Conservation (phyloP, 2,113 vertebrate genomes). For the Ammodytes dubius region DNA sequence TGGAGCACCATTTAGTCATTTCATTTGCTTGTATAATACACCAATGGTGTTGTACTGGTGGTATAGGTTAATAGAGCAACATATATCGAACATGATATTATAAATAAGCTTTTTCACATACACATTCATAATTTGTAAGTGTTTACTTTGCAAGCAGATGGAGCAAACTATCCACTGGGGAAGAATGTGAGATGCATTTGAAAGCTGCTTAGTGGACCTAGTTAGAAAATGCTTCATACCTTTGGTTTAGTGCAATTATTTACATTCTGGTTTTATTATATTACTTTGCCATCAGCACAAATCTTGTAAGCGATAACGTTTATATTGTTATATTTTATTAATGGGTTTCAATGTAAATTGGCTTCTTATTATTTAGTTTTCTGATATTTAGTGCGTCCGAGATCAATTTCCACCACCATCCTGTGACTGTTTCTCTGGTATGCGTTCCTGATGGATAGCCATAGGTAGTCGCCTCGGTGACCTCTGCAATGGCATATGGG, state of each 20-base stretch:
- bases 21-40: not conserved
- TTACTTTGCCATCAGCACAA: not conserved
- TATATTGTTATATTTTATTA: not conserved
- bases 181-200: not conserved
- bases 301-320: not conserved
- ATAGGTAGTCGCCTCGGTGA: not conserved
- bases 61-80: not conserved
- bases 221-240: not conserved
- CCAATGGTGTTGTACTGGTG: not conserved
- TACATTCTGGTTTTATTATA: not conserved
- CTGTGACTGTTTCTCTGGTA: not conserved
- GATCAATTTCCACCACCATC: not conserved
- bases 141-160: not conserved
- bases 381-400: not conserved
- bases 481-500: slow-evolving; percentile 16
- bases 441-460: not conserved
- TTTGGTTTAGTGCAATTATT: not conserved
- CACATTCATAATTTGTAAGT: too few relatives aligned
- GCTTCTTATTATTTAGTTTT: not conserved
- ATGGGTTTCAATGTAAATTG: not conserved
- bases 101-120: too few relatives aligned
- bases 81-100: not conserved
- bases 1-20: not conserved
- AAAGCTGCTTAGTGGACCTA: not conserved
- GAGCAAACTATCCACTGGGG: not conserved